Conservation (phyloP, 2,797 vertebrate species). For the Manis pentadactyla region DNA sequence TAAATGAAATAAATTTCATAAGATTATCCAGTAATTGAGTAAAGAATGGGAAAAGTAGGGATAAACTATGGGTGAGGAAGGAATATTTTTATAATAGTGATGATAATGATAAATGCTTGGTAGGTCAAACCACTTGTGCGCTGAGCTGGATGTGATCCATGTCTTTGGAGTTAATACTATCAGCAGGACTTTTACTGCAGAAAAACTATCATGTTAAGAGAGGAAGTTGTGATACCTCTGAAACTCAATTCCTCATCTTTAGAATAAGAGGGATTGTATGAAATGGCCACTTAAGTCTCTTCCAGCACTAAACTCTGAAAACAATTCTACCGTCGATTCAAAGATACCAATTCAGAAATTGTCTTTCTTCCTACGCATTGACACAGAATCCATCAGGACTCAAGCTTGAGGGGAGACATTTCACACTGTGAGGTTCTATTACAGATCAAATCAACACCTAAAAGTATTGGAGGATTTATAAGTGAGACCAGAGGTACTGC, state of each 20-base stretch:
- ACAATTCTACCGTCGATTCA: background rate
- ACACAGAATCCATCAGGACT: background rate
- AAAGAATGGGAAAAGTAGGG: background rate
- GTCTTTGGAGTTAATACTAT: background rate
- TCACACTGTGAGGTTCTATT: background rate
- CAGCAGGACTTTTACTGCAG: background rate
- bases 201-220: background rate
- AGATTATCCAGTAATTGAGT: background rate
- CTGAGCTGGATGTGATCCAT: background rate
- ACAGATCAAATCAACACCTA: background rate
- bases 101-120: background rate
- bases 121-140: background rate
- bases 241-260: slow-evolving; percentile 2
- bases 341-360: background rate
- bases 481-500: background rate
- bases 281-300: background rate
- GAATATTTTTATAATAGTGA: background rate
- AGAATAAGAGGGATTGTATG: background rate
- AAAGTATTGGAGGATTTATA: background rate
- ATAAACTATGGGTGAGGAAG: background rate
- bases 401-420: background rate
- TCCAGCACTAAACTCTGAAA: background rate
- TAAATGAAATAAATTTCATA: background rate
- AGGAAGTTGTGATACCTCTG: background rate
- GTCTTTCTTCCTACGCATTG: background rate